These are phyloP conservation scores for Drosophila mojavensis DNA, from an alignment of 1,140 invertebrate genomes.

Conservation along the genomic window DNA sequence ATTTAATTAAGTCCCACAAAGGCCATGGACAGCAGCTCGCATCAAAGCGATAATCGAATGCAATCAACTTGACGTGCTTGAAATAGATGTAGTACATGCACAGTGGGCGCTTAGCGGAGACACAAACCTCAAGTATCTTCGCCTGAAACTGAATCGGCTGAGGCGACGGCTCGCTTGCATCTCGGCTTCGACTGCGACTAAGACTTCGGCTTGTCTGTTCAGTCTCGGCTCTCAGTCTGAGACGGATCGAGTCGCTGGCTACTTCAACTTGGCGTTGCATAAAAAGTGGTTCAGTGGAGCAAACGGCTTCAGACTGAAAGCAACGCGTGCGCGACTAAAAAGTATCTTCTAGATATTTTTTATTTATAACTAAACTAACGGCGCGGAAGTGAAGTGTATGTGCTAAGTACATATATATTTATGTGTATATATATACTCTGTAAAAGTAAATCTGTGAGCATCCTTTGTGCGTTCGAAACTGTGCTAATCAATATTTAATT, in stretches of 20 bases:
- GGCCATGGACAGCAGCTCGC: slow-evolving; percentile 47
- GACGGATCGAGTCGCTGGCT: slow-evolving; percentile 35
- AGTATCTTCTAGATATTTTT: slow-evolving; percentile 24
- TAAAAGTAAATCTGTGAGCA: not conserved
- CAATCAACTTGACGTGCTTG: slow-evolving; percentile 21
- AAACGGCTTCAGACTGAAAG: slow-evolving; percentile 76
- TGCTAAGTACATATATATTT: slow-evolving; percentile 4
- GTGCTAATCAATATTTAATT: slow-evolving; percentile 2
- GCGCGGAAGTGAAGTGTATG: slow-evolving; percentile 68
- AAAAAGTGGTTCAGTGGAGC: slow-evolving; percentile 83
- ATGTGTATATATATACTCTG: not conserved
- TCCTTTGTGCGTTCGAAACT: slow-evolving; percentile 18
- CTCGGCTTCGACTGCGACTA: not conserved
- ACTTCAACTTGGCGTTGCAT: slow-evolving; percentile 74
- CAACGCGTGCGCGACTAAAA: slow-evolving; percentile 52
- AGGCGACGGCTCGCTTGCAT: not conserved
- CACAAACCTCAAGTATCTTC: slow-evolving; percentile 39
- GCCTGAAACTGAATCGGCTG: slow-evolving; percentile 32
- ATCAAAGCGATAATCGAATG: slow-evolving; percentile 46
- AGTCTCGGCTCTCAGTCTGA: slow-evolving; percentile 6
- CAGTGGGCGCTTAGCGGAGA: slow-evolving; percentile 34
- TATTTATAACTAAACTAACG: not conserved
- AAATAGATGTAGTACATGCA: not conserved
- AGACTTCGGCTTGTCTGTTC: not conserved
- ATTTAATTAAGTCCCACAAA: slow-evolving; percentile 56